Evolutionary conservation across 2,888 invertebrate genomes (phyloP).

Genomic region (Esperia sulphurella): DNA sequence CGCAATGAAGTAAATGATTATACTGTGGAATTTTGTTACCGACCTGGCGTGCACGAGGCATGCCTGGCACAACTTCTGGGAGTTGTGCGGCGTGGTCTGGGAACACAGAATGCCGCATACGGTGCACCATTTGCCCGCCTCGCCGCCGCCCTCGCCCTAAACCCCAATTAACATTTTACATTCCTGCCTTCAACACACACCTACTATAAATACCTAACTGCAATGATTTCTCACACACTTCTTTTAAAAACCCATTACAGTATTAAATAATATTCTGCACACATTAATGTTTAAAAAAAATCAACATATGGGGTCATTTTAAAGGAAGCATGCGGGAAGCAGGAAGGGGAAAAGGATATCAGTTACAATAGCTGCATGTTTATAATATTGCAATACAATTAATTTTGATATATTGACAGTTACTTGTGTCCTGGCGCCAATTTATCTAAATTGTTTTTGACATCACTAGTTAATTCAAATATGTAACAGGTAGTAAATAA

Average conservation of each 20-base stretch:
- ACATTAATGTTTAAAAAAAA: conserved; percentile 59
- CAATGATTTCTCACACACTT: conserved; percentile 67
- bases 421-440: too few species aligned
- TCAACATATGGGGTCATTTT: conserved; percentile 66
- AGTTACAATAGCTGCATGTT: conserved; percentile 6
- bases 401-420: conserved; percentile 4
- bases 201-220: conserved; percentile 3
- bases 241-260: conserved; percentile 74
- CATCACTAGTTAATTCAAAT: not conserved
- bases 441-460: too few species aligned
- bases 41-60: conserved; percentile 81
- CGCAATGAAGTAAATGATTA: conserved; percentile 15
- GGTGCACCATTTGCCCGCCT: conserved; percentile 69
- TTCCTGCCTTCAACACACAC: conserved; percentile 30
- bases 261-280: conserved; percentile 74
- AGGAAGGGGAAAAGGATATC: conserved; percentile 26
- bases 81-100: conserved; percentile 73
- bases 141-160: conserved; percentile 72
- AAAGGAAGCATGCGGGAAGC: conserved; percentile 76
- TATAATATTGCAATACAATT: too few species aligned
- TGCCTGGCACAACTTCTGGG: conserved; percentile 77
- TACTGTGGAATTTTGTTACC: conserved; percentile 39
- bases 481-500: not conserved
- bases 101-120: conserved; percentile 76
- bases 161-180: conserved; percentile 70